These are phyloP conservation scores for Ceratitis capitata DNA, from an alignment of 1,140 invertebrate species.

Conservation along the genomic window DNA sequence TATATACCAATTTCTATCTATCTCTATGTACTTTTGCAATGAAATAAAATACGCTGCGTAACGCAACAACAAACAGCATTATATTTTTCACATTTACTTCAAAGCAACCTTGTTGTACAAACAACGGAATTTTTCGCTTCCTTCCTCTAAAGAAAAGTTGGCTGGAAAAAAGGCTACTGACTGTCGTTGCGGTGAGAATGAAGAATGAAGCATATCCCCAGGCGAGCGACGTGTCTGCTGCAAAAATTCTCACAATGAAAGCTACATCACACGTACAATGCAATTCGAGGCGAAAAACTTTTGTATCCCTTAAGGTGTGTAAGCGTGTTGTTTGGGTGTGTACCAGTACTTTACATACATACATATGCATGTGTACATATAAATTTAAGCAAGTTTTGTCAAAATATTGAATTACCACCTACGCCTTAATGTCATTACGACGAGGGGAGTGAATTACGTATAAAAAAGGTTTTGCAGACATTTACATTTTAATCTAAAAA, in stretches of 20 bases:
- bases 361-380: background rate
- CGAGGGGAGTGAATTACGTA: too few relatives aligned
- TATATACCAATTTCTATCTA: background rate
- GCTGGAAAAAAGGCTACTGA: background rate
- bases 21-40: background rate
- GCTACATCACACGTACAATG: background rate
- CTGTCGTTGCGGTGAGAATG: background rate
- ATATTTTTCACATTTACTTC: background rate
- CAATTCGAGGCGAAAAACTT: background rate
- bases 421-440: too few relatives aligned
- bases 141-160: background rate
- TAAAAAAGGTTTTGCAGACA: too few relatives aligned
- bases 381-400: background rate
- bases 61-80: background rate
- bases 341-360: background rate
- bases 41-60: slow-evolving; percentile 1
- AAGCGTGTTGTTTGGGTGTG: background rate
- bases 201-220: background rate
- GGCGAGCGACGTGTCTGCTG: background rate
- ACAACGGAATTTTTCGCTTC: slow-evolving; percentile 26
- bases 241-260: slow-evolving; percentile 15
- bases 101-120: background rate
- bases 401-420: background rate
- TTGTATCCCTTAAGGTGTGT: background rate
- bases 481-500: too few relatives aligned